phyloP scores from a whole-genome alignment of 2,113 vertebrate species.

The Thalassarche chlororhynchos region DNA sequence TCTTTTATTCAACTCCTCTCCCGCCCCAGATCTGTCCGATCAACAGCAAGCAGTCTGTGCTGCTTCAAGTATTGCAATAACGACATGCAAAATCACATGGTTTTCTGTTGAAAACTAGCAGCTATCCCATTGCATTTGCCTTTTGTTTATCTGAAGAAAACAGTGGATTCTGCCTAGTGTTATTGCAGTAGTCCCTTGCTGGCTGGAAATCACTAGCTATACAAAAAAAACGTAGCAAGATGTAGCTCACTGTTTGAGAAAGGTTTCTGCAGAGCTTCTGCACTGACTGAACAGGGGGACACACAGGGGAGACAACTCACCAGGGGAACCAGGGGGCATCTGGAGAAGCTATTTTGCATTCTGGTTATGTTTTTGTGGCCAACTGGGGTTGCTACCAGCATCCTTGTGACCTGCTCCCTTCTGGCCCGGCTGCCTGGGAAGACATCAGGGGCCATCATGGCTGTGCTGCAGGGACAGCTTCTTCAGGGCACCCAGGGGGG shows the following conservation, averaged over 20 bases:
- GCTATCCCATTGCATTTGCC: background rate
- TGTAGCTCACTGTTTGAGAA: background rate
- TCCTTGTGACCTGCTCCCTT: background rate
- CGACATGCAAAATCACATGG: background rate
- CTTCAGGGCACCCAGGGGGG: background rate
- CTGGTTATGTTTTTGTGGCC: background rate
- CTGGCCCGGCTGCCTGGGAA: background rate
- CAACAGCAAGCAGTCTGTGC: background rate
- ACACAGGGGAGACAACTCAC: fast-evolving
- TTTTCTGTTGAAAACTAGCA: background rate
- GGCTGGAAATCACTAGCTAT: background rate
- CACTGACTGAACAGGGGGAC: background rate
- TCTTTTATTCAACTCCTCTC: background rate
- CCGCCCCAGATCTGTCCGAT: background rate
- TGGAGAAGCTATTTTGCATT: background rate
- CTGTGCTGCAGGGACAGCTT: background rate
- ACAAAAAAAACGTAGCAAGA: background rate
- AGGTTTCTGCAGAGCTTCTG: background rate
- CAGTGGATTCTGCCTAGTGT: background rate
- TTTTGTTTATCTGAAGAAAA: constrained; percentile 34
- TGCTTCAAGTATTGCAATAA: background rate
- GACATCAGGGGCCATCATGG: background rate
- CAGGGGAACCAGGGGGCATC: fast-evolving
- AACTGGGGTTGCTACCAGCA: background rate
- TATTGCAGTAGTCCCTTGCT: background rate